Base-by-base conservation (phyloP, 2,113 vertebrate genomes). In the Conger conger region DNA sequence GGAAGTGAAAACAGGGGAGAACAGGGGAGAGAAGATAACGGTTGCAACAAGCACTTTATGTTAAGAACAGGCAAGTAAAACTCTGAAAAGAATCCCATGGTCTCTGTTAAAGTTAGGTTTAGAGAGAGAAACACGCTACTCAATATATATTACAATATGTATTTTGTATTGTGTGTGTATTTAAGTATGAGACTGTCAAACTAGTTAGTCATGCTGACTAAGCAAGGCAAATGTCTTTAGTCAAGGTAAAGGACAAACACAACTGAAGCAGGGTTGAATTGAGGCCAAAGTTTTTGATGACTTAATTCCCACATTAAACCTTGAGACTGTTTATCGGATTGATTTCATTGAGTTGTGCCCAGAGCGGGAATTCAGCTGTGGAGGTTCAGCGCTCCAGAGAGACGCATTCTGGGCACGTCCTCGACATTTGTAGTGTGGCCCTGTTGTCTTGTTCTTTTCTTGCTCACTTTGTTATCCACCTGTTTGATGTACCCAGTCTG, bases 351-450 rank as follows among this genome's bases (percentile, higher is more conserved):
- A 73, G 68, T 33, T n/a, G 5, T 33, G 27, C 68, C n/a, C 8
- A 33, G 68, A 73, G 68, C 68, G 68, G 33, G n/a, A 73, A n/a
- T 73, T 73, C 68, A 33, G 68, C 68, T 33, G 8, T 11, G 8
- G 27, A 33, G 27, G 30, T 33, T 73, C 68, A n/a, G 4, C 23
- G 13, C 68, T 73, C n/a, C 68, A 27, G 8, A 6, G 23, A 33
- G 33, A n/a, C 23, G 68, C 57, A 68, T 85, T 85, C 78, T 57
- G 8, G 3, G 30, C 79, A 73, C 79, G 68, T 81, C 54, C 40
- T 23, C 81, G 84, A 85, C 79, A 85, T 85, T 81, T 85, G 78
- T 57, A 57, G 54, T 42, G 37, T 40, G 37, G 83, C 76, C 45
- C 42, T 79, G 54, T 73, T 36, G 68, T 78, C 80, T 77, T 68